Percentiles rank a stretch among this genome's conserved stretches.
phyloP scores from a whole-genome alignment of 2,888 invertebrate genomes.

The Marasmarcha lunaedactyla region DNA sequence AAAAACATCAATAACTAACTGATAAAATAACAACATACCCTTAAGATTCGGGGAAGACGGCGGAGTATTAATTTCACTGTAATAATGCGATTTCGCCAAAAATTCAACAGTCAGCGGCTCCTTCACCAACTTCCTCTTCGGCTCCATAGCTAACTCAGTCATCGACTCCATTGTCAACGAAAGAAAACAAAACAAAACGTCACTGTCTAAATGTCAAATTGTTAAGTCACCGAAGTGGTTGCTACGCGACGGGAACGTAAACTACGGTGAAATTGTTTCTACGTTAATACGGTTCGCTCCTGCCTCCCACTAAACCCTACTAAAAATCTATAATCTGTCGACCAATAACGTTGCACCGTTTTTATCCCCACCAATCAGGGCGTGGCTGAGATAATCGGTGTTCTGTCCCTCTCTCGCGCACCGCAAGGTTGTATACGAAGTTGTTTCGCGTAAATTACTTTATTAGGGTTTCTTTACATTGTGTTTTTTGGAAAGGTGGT shows the following conservation, averaged over 20 bases:
- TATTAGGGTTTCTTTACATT: slow-evolving; percentile 26
- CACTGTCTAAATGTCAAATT: not conserved
- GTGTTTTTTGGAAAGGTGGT: slow-evolving; percentile 5
- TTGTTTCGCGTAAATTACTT: slow-evolving; percentile 30
- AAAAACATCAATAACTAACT: too few species aligned
- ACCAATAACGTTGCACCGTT: slow-evolving; percentile 47
- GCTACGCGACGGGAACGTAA: slow-evolving; percentile 29
- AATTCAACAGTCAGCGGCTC: slow-evolving; percentile 36
- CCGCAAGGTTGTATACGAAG: too few species aligned
- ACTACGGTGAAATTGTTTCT: slow-evolving; percentile 19
- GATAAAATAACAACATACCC: slow-evolving; percentile 45
- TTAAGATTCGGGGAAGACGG: slow-evolving; percentile 49
- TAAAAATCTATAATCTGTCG: slow-evolving; percentile 60
- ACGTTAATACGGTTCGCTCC: not conserved
- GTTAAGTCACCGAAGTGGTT: slow-evolving; percentile 3
- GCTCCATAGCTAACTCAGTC: slow-evolving; percentile 27
- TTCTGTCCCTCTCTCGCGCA: slow-evolving; percentile 50
- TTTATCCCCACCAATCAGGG: slow-evolving; percentile 52
- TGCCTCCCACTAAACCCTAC: slow-evolving; percentile 38
- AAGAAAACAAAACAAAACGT: slow-evolving; percentile 13
- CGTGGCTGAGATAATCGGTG: slow-evolving; percentile 37
- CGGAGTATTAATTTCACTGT: slow-evolving; percentile 34
- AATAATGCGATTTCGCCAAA: slow-evolving; percentile 27
- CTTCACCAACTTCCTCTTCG: slow-evolving; percentile 21
- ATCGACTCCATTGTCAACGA: slow-evolving; percentile 28